Evolutionary conservation across 2,797 vertebrate genomes (phyloP), one percentile per base, ranked within the genome.

Genomic region (Pangasius larnaudii): DNA sequence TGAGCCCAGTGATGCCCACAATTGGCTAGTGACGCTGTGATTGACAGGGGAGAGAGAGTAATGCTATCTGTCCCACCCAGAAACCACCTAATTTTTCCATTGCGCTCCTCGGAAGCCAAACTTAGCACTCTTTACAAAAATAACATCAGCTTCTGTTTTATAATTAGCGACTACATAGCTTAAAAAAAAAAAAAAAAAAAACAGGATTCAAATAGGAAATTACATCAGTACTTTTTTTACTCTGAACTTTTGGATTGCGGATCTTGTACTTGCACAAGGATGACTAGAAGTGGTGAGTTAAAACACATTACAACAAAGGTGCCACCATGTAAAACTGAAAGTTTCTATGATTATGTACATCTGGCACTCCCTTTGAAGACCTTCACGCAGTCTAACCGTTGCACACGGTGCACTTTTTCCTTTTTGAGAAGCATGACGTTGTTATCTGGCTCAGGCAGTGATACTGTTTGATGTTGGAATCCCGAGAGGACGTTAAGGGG

Each of bases 391-490:
- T 36, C 19, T 39, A 42, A 82, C 36, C 18, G 16, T 33, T 56
- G 51, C 49, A 53, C 72, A 42, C 27, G 3, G 1, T 16, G 72
- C 72, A 51, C 6, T 51, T 56, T 78, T 78, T 30, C 27, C 2
- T 11, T 13, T 78, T 33, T 33, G 16, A 33, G 51, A 33, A 56
- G n/a, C 75, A 56, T 4, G 7, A 30, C 33, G 18, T 39, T 59
- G 78, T 49, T 61, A 87, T 74, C 42, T 83, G 71, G 81, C 81
- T 65, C 13, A 16, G 69, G 30, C 80, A 84, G 69, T 27, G 22
- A 58, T 49, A 8, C 5, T 4, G 59, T 89, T 88, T 90, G 79
- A 88, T 87, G 78, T 86, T 81, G 77, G 79, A 88, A 79, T 85
- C 89, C 78, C 49, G 30, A 84, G 49, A 67, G 85, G 82, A 75